A percentile compares a stretch with the other conserved stretches of the same genome.
Evolutionary conservation across 2,113 vertebrate species (phyloP).

Genomic region (Platichthys stellatus): DNA sequence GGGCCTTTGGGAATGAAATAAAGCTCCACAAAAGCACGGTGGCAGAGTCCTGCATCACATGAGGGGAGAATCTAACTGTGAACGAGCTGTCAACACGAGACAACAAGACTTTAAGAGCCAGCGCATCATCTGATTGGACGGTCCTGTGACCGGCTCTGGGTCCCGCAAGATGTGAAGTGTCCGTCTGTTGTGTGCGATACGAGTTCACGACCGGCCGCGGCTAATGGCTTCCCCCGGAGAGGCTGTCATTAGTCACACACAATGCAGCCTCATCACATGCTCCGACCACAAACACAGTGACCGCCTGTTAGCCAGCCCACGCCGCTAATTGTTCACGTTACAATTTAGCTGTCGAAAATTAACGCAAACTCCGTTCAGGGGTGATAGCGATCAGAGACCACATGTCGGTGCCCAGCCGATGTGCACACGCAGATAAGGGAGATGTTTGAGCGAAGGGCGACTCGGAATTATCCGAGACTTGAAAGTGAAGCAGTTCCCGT

Average conservation of each 20-base stretch:
- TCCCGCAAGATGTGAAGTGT: constrained; percentile 26
- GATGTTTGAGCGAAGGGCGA: constrained; percentile 32
- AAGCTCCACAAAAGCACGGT: constrained; percentile 14
- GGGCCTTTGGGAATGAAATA: too few species aligned
- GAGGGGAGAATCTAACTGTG: constrained; percentile 10
- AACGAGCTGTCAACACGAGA: constrained; percentile 25
- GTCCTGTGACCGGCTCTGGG: constrained; percentile 67
- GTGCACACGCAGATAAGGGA: constrained; percentile 9
- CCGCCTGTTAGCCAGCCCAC: constrained; percentile 23
- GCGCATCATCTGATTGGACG: constrained; percentile 63
- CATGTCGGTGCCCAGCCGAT: constrained; percentile 26
- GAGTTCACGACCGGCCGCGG: constrained; percentile 51
- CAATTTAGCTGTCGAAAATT: not conserved
- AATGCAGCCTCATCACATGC: constrained; percentile 62
- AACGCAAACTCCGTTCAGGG: not conserved
- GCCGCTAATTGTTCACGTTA: constrained; percentile 24
- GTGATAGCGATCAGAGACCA: not conserved
- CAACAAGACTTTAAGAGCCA: constrained; percentile 37
- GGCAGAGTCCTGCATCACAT: constrained; percentile 28
- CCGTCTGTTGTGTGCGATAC: constrained; percentile 36
- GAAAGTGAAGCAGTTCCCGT: not conserved
- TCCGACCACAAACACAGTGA: constrained; percentile 36
- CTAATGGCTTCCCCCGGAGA: constrained; percentile 3
- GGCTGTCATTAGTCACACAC: constrained; percentile 21
- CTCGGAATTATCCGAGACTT: constrained; percentile 26